Evolutionary conservation across 2,888 invertebrate species (phyloP), one percentile per base, ranked within the genome.

Genomic region (Pachliopta kotzebuea): DNA sequence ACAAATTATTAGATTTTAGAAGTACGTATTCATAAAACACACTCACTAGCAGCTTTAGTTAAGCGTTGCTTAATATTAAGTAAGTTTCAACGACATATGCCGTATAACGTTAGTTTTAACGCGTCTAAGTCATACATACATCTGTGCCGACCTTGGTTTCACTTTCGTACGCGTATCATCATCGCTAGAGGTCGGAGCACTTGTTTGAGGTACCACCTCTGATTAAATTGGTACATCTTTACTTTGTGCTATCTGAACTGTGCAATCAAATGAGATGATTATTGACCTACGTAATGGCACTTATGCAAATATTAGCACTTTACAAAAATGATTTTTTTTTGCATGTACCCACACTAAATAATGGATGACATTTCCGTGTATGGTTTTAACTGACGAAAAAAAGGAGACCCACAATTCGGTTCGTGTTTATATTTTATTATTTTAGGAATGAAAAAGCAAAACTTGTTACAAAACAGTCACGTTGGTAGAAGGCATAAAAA

Each of bases 151-250:
- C 80, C 79, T 80, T 78, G 77, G 74, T 75, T 86, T 86, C 83
- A 83, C 88, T 89, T 89, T 89, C 87, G 75, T 83, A 74, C 76
- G 71, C 68, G 69, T 74, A 76, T 76, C 75, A 73, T 73, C 66
- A 73, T 73, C 66, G 57, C 62, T 65, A 71, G 75, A 80, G 81
- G 77, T 83, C 81, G 76, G 76, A 72, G 76, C 74, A 78, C 79
- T 79, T 65, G 57, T 53, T 23, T 18, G n/a, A 54, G 60, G 60
- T 65, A 68, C 45, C 65, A 70, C 67, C 67, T 67, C 68, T 69
- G 72, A 69, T 73, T 68, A 67, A 72, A 66, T 68, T 53, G 63
- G 69, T 31, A 26, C 54, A 18, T 21, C 21, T 54, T 26, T 45
- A 54, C 63, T 68, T 71, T 67, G 66, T 52, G 42, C 49, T 54